Conservation (phyloP, 1,140 invertebrate species). For the Drosophila triauraria region DNA sequence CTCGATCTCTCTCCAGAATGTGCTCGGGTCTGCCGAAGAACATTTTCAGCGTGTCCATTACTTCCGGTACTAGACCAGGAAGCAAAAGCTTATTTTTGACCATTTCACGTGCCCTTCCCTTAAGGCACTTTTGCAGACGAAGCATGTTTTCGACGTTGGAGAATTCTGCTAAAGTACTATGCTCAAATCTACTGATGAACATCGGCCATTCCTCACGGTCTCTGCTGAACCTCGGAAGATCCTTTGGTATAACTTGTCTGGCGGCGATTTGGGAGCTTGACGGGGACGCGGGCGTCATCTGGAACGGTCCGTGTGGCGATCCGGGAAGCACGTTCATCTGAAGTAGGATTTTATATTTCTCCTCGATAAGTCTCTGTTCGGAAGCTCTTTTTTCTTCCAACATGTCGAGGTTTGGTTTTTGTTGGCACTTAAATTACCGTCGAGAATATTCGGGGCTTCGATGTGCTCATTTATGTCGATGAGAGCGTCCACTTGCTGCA, state of each 20-base stretch:
- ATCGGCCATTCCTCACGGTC: too few relatives aligned
- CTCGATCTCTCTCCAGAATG: background rate
- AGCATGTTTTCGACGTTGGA: background rate
- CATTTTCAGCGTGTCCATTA: background rate
- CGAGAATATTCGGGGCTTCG: background rate
- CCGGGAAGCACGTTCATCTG: background rate
- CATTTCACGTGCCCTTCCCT: background rate
- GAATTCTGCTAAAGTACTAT: too few relatives aligned
- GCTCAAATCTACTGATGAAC: too few relatives aligned
- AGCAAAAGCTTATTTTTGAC: too few relatives aligned
- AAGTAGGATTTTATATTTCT: background rate
- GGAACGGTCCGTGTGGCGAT: background rate
- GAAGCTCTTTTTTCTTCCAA: background rate
- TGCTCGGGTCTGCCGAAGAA: background rate
- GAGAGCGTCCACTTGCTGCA: background rate
- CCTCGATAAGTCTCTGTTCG: background rate
- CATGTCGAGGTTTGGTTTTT: background rate
- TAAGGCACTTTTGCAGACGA: background rate
- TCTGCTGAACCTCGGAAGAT: background rate
- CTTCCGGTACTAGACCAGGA: background rate
- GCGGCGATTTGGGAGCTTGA: conserved; percentile 1
- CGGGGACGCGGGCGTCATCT: background rate
- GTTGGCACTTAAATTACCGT: background rate
- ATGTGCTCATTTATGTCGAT: background rate
- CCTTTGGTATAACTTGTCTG: conserved; percentile 1